Evolutionary conservation across 2,888 invertebrate species (phyloP), one percentile per base, ranked within the genome.

Genomic region (Drosophila aldrichi): DNA sequence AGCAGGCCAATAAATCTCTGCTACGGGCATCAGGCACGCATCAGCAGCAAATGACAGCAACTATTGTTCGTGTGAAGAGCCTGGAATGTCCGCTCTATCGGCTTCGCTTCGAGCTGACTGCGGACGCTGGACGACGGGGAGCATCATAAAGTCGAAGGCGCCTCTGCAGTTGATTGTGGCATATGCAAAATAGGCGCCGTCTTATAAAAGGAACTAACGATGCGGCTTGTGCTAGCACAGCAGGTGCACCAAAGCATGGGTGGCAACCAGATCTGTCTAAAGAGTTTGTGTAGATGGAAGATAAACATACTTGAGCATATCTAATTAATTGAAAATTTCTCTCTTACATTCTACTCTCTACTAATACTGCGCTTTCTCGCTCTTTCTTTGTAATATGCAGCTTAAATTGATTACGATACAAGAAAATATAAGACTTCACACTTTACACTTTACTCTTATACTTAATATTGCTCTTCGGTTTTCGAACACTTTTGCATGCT

Each of bases 1-100:
- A 77, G 79, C 79, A 70, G 83, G 69, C 86, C 81, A 84, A 84
- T 84, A 84, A 84, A 84, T 84, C 89, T 84, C 89, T 83, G 81
- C 66, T 61, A 61, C 62, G 49, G 63, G 55, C 81, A 87, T 87
- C 84, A 65, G 82, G 62, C 74, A 87, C 89, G 83, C 89, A 74
- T 86, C 87, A 73, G 69, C 77, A 74, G 55, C 77, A 79, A 54
- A 44, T 78, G 88, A 81, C 84, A 84, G 70, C 40, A 32, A 36
- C 54, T 56, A 73, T 79, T 85, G 89, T 89, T 73, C 22, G 41
- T 10, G 54, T 81, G 54, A 67, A 87, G 84, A 78, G 89, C 66
- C 66, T 4, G 25, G 22, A 25, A 32, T 44, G 44, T 55, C 40
- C 6, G 25, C 22, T 34, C 57, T 22, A n/a, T 36, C 36, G 57